A percentile compares a stretch with the other conserved stretches of the same genome.
phyloP scores from a whole-genome alignment of 2,113 vertebrate genomes.

The Elgaria multicarinata region DNA sequence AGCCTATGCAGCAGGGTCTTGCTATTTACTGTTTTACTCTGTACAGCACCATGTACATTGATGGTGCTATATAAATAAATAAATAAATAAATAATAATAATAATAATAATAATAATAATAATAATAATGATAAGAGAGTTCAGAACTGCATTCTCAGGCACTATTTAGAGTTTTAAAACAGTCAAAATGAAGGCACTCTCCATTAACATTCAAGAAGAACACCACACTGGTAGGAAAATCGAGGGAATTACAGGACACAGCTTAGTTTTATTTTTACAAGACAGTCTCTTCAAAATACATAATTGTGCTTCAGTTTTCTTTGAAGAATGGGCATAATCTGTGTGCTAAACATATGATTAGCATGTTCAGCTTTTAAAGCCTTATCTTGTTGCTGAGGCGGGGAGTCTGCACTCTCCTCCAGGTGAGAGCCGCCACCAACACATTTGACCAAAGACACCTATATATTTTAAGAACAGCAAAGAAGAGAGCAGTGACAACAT shows the following conservation, averaged over 20 bases:
- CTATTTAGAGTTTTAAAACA: not conserved
- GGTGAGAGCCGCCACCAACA: not conserved
- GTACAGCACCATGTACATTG: too few species aligned
- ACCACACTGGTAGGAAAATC: not conserved
- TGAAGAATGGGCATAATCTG: not conserved
- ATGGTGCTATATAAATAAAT: too few species aligned
- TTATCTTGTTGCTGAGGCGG: not conserved
- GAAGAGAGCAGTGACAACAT: not conserved
- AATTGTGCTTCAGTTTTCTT: not conserved
- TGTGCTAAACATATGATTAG: not conserved
- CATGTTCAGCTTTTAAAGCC: not conserved
- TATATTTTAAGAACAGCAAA: not conserved
- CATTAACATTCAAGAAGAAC: not conserved
- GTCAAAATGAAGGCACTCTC: not conserved
- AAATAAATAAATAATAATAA: too few species aligned
- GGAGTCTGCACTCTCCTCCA: not conserved
- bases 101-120: too few species aligned
- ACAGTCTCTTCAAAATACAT: too few species aligned
- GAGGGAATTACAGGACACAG: too few species aligned
- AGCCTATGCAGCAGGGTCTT: too few species aligned
- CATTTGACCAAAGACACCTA: not conserved
- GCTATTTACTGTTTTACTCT: too few species aligned
- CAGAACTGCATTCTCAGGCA: not conserved
- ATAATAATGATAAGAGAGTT: not conserved
- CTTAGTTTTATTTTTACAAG: too few species aligned